Evolutionary conservation across 64 coral and sea anemone species (phyloP).

Genomic region (Exaiptasia diaphana): DNA sequence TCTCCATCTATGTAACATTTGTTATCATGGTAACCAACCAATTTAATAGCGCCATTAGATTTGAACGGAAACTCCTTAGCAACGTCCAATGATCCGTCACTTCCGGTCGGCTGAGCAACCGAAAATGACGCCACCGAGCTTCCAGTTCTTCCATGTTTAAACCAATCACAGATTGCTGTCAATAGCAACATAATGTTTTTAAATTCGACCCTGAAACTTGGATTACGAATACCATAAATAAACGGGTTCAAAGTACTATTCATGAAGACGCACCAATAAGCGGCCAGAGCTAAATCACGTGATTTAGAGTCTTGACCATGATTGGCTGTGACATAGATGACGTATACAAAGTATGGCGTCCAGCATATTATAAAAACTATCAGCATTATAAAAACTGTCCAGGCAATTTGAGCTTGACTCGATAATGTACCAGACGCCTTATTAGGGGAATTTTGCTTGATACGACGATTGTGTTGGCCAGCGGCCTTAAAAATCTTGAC

Average conservation of each 20-base stretch:
- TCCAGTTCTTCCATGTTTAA: too few species aligned
- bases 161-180: too few species aligned
- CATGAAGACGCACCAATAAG: slow-evolving; percentile 69
- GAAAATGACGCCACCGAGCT: too few species aligned
- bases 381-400: slow-evolving; percentile 73
- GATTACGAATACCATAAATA: slow-evolving; percentile 75
- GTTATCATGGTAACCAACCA: too few species aligned
- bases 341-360: slow-evolving; percentile 69
- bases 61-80: too few species aligned
- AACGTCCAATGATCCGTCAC: too few species aligned
- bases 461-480: slow-evolving; percentile 39
- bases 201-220: neutral
- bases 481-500: slow-evolving; percentile 59
- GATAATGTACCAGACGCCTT: neutral
- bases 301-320: neutral
- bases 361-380: slow-evolving; percentile 64
- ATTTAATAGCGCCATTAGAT: too few species aligned
- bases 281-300: slow-evolving; percentile 26
- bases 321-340: slow-evolving; percentile 38
- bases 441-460: slow-evolving; percentile 15
- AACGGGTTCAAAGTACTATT: slow-evolving; percentile 70
- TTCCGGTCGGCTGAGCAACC: too few species aligned
- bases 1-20: too few species aligned
- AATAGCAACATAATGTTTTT: neutral
- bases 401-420: slow-evolving; percentile 49